Evolutionary conservation across 37 sponge, comb jelly and placozoan species (phyloP), one percentile per base, ranked within the genome.

Genomic region (Spongia lamella): DNA sequence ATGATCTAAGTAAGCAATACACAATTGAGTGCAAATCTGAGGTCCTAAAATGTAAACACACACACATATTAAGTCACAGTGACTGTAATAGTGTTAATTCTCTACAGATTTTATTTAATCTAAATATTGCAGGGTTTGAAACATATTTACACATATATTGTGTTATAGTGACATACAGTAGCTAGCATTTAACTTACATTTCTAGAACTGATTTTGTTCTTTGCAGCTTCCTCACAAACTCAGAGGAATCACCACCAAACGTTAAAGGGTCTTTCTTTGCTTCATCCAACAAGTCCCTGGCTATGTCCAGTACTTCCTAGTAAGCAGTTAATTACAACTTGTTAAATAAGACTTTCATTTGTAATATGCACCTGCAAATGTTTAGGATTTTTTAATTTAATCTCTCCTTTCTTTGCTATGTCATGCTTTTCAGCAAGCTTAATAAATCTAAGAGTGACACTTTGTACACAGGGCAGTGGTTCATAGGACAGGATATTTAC

Each of bases 361-460:
- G n/a, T n/a, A n/a, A n/a, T n/a, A n/a, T 52, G 15, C 20, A 93
- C 94, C 79, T 90, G 90, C 33, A 96, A 47, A 7, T 87, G 79
- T 50, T 79, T 79, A 24, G 93, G 97, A 70, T 80, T 83, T 69
- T 96, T 93, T 25, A 91, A 69, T 59, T 95, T 95, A 63, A 92
- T 38, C 4, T 78, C 63, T 22, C 77, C 71, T 26, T 80, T 83
- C 32, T 80, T 57, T 38, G 77, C 77, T 31, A 80, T 77, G 4
- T 77, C 75, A 37, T 85, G 78, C 55, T 92, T 83, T 35, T 87
- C 63, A 40, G 89, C 89, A 53, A 95, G 65, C 6, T 82, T 71
- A 50, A 76, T 72, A 62, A 88, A 79, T n/a, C 60, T 30, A 7
- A 30, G 11, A 58, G 11, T 14, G 5, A 30, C 5, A 58, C 13